phyloP scores from a whole-genome alignment of 2,797 vertebrate species.

The Eremophila alpestris region DNA sequence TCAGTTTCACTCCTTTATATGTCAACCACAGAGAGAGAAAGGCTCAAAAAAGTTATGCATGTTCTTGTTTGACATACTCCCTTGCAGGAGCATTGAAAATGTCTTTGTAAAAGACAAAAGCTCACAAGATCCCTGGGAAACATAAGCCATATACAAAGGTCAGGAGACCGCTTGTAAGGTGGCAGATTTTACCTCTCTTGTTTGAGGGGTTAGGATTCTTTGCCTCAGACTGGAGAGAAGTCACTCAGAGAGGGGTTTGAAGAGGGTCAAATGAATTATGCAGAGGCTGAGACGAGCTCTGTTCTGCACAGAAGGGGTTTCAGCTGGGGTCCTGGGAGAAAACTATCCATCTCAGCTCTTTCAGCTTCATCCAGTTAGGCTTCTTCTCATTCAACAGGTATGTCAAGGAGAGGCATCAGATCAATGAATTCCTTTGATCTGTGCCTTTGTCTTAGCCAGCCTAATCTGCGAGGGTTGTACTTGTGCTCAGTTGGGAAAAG shows the following conservation, averaged over 20 bases:
- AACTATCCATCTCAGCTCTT: not conserved
- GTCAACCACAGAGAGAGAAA: not conserved
- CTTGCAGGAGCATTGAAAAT: not conserved
- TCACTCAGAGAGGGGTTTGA: not conserved
- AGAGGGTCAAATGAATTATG: not conserved
- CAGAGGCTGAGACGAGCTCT: not conserved
- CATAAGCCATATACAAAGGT: not conserved
- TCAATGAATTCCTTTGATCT: not conserved
- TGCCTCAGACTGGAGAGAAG: not conserved
- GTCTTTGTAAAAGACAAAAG: not conserved
- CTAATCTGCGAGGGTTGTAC: not conserved
- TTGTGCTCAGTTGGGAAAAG: not conserved
- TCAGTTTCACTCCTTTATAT: not conserved
- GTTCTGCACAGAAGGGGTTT: not conserved
- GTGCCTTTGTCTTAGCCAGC: not conserved
- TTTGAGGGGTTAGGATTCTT: not conserved
- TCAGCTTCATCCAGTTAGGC: not conserved
- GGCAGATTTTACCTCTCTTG: not conserved
- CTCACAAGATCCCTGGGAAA: not conserved
- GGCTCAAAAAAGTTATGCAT: not conserved
- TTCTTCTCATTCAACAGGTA: not conserved
- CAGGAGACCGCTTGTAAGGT: not conserved
- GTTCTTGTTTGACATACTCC: not conserved
- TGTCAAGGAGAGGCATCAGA: not conserved
- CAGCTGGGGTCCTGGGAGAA: not conserved